Base-by-base conservation (phyloP, 1,140 invertebrate species). In the Drosophila burlai region DNA sequence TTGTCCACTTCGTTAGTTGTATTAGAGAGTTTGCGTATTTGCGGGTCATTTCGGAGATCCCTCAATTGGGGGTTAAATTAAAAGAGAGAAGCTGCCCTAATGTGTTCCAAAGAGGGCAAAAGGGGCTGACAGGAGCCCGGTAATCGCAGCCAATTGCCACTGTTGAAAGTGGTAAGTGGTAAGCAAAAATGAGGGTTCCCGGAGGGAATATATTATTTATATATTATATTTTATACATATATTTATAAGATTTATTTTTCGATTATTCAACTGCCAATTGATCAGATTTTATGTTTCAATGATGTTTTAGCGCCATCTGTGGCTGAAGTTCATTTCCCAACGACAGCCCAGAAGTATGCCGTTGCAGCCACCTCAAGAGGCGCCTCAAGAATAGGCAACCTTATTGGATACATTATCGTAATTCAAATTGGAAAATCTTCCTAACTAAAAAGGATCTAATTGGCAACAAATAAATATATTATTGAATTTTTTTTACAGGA, bases 1-100 rank as follows among this genome's bases (percentile, higher is more conserved):
- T 52, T 84, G 85, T 89, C 84, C 84, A 87, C 84, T 87, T 87
- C 84, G 84, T 87, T 87, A 87, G 84, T 84, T 84, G 84, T 89
- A 87, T 87, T 87, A 89, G 71, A 73, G 71, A 73, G 68, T 73
- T 73, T 73, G 71, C 71, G 71, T 73, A 73, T 73, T 73, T 73
- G 67, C 71, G 71, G 71, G 71, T 73, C 68, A 73, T 73, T 73
- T 73, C 40, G 21, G 67, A 73, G 67, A 73, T 73, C 71, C 71
- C 68, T 73, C 54, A 72, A 73, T 60, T 59, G 67, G 67, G 67
- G 67, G 64, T 71, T 71, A 71, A 71, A 71, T 68, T 68, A 55
- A 71, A 73, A 73, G 45, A 34, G 54, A 42, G 66, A 60, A 36
- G 65, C 62, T 49, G 31, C 24, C 68, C 43, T 73, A 73, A 73